Percentiles rank a stretch among this genome's conserved stretches.
These are phyloP conservation scores for Ormyrus pomaceus DNA, from an alignment of 2,888 invertebrate genomes.

Conservation along the genomic window DNA sequence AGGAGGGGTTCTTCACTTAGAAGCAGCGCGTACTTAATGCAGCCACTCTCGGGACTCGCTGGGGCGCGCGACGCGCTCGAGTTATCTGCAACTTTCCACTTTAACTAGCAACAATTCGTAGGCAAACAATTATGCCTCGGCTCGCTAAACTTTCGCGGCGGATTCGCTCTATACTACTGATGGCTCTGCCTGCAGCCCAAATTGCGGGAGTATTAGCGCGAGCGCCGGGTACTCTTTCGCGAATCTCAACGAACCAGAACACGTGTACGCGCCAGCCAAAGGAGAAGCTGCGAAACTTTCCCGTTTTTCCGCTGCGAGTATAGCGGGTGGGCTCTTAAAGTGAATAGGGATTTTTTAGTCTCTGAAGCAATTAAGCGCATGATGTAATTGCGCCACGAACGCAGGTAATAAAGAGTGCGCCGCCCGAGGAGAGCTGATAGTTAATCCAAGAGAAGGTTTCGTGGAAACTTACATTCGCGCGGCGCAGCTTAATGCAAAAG, in stretches of 20 bases:
- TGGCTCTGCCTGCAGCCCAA: neutral
- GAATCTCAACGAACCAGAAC: conserved; percentile 20
- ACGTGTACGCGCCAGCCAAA: neutral
- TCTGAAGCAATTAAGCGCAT: neutral
- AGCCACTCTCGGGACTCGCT: conserved; percentile 42
- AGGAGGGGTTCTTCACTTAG: conserved; percentile 1
- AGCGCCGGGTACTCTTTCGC: neutral
- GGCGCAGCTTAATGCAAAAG: too few species aligned
- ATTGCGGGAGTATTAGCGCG: conserved; percentile 24
- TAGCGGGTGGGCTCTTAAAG: neutral
- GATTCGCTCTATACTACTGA: too few species aligned
- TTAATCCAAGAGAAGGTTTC: neutral
- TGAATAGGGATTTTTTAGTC: conserved; percentile 3
- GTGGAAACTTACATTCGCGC: too few species aligned
- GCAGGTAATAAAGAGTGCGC: too few species aligned
- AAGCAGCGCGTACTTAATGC: conserved; percentile 53
- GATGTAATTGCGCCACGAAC: neutral
- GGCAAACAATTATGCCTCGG: conserved; percentile 70
- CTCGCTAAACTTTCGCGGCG: conserved; percentile 61
- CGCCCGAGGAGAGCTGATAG: neutral
- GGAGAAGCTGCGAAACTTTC: neutral
- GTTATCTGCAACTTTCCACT: conserved; percentile 72
- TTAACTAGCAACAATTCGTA: conserved; percentile 70
- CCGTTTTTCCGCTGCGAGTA: neutral
- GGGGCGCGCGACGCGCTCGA: conserved; percentile 53